Conservation (phyloP, 2,797 vertebrate genomes). For the Xenops minutus region DNA sequence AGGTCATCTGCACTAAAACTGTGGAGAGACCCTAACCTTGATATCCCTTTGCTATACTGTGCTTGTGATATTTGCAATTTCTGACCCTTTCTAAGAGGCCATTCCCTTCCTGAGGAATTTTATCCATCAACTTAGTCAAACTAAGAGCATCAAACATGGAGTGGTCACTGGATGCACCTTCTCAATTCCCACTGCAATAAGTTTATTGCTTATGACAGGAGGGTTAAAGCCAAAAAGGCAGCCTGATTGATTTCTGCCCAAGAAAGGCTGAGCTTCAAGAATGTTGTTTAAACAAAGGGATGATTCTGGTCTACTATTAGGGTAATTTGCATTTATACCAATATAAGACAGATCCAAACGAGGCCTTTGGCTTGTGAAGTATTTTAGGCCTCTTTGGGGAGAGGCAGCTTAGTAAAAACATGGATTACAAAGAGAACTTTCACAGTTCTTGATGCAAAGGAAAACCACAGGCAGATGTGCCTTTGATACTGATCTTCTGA, state of each 20-base stretch:
- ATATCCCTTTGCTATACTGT: neutral
- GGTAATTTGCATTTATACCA: constrained; percentile 8
- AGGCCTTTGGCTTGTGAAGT: neutral
- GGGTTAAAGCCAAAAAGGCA: constrained; percentile 27
- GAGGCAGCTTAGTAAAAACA: neutral
- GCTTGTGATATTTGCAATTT: neutral
- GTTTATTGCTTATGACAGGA: constrained; percentile 35
- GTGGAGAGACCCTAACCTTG: neutral
- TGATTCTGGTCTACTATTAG: constrained; percentile 15
- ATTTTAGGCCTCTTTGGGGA: neutral
- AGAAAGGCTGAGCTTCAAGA: constrained; percentile 43
- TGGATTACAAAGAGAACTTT: neutral
- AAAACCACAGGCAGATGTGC: neutral
- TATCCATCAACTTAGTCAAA: neutral
- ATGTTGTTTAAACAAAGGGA: constrained; percentile 5
- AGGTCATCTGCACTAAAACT: neutral
- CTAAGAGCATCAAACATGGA: neutral
- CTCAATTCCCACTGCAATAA: neutral
- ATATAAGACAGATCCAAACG: neutral
- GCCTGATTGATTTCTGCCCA: constrained; percentile 40
- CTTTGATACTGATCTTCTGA: constrained; percentile 19
- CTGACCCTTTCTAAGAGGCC: neutral
- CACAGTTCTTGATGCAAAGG: neutral
- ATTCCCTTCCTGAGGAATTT: neutral
- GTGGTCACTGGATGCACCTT: neutral